Evolutionary conservation across 2,797 vertebrate species (phyloP), one percentile per base, ranked within the genome.

Genomic region (Gila robusta): DNA sequence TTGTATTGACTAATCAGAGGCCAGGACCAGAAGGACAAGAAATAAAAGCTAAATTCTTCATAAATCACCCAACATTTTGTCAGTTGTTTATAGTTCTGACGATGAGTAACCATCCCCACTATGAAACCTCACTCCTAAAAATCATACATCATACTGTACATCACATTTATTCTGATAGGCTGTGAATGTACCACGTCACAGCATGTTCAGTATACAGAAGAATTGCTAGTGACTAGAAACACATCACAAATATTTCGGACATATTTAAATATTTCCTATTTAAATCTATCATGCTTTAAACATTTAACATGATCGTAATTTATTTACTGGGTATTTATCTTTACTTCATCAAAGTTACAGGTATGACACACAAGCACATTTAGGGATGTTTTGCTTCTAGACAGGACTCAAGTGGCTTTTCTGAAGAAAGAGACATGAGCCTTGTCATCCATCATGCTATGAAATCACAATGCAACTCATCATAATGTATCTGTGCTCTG

Each of bases 391-490:
- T 28, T 64, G 14, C 77, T 19, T 28, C 23, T 28, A 49, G 83
- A 87, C 85, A 88, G 82, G 85, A 89, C 44, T 76, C 44, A n/a
- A 52, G 62, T 59, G 79, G 35, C 64, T 84, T 59, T 79, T 84
- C 49, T 70, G 3, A 70, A 79, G 83, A 59, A 56, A 70, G 49
- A 84, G 47, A 59, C 44, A 84, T 28, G 74, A 79, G 83, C 26
- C 21, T 70, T 56, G 49, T 71, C 74, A 70, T 85, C 74, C 83
- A 44, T 85, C 83, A 54, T 56, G 47, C 64, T 64, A 70, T 77
- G 41, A 67, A 83, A 77, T 84, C 67, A 62, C 82, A 69, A 89
- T 89, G 89, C 86, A 87, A 1, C 89, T 91, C 92, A 90, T 93
- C 47, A 89, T 91, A 84, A 91, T 91, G 86, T 87, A 91, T 88